These are phyloP conservation scores for Chromoteleia sp. DNA, from an alignment of 2,888 invertebrate genomes.

Conservation along the genomic window DNA sequence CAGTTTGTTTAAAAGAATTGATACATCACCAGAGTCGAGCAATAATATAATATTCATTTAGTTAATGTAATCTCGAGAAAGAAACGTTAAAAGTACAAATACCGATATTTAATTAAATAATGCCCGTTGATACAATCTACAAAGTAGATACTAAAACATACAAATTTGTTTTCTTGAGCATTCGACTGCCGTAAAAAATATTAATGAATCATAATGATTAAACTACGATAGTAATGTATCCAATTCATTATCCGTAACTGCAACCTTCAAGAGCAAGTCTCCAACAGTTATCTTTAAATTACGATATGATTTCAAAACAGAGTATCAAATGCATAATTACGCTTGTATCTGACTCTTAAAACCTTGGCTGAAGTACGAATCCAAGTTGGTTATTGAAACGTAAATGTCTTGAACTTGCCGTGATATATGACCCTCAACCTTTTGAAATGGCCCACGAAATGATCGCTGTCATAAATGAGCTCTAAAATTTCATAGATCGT, in stretches of 20 bases:
- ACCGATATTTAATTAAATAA: too few species aligned
- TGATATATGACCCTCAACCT: constrained; percentile 46
- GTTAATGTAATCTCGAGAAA: too few species aligned
- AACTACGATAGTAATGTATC: constrained; percentile 12
- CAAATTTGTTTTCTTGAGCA: too few species aligned
- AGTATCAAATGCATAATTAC: constrained; percentile 54
- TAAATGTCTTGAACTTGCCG: constrained; percentile 45
- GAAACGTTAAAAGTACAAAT: too few species aligned
- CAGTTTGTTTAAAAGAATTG: too few species aligned
- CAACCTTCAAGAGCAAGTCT: constrained; percentile 1
- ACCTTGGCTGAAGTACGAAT: constrained; percentile 10
- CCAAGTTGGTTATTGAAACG: constrained; percentile 51
- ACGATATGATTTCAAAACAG: constrained; percentile 33
- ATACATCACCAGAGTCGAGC: too few species aligned
- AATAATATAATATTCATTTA: too few species aligned
- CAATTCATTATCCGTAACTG: constrained; percentile 19
- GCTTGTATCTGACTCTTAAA: constrained; percentile 33
- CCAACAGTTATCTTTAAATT: constrained; percentile 41
- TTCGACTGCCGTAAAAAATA: background rate
- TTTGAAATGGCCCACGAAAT: constrained; percentile 35
- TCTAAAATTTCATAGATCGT: constrained; percentile 51
- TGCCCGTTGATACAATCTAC: too few species aligned
- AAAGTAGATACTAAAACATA: too few species aligned
- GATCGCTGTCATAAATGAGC: constrained; percentile 44
- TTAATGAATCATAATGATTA: constrained; percentile 39